Evolutionary conservation across 2,797 vertebrate species (phyloP), one percentile per base, ranked within the genome.

Genomic region (Hoplostethus mediterraneus): DNA sequence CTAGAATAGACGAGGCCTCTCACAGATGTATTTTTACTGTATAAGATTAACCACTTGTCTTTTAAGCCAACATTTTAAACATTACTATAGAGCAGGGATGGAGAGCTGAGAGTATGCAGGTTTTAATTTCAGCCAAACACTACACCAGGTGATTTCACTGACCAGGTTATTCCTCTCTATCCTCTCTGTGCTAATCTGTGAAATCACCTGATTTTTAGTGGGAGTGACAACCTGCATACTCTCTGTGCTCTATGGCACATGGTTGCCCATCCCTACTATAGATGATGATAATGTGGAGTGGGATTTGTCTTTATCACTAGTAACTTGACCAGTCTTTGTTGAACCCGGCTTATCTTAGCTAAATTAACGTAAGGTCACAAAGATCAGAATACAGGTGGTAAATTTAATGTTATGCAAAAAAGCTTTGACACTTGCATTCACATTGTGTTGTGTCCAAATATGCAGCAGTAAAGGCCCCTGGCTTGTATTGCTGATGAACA

Each of bases 381-480:
- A 52, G 9, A 53, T 42, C 49, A 51, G n/a, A 54, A 56, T 45
- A 25, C 38, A 59, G 40, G 17, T 49, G 52, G 28, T 11, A 33
- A 25, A 59, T 45, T 14, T 60, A 28, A 73, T 28, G 6, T 25
- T 13, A 38, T 13, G 21, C 21, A 21, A 21, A 21, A 21, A 12
- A 17, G 40, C 12, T 28, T 12, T 16, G 40, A 36, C 16, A 7
- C n/a, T n/a, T n/a, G n/a, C 44, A 40, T 33, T 40, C 12, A 73
- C 33, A 31, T 8, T 40, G 16, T 28, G 30, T 33, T 48, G 36
- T 40, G 42, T 60, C 28, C 59, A 63, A 58, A 59, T 30, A 67
- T 67, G 42, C n/a, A 51, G 33, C 9, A 30, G 13, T 12, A 14
- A 52, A 12, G 17, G 49, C 63, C 28, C 14, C 36, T 52, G 21